These are phyloP conservation scores for Coregonus ussuriensis DNA, from an alignment of 2,797 vertebrate species.

Conservation along the genomic window DNA sequence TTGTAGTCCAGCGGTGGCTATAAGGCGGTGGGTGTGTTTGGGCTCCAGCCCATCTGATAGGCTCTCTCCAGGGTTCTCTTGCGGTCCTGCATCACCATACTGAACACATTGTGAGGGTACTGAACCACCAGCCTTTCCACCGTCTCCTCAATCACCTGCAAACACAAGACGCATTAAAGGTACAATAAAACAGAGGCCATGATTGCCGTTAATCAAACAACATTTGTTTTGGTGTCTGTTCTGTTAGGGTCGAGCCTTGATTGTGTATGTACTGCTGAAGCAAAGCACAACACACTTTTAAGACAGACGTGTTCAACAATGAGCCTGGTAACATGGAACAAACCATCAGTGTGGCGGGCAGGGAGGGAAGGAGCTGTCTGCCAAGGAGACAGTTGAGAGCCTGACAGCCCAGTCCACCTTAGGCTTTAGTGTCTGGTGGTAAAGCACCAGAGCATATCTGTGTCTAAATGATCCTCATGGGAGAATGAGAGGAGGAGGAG, in stretches of 20 bases:
- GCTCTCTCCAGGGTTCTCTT: slow-evolving; percentile 97
- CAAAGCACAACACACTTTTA: not conserved
- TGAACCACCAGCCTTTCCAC: slow-evolving; percentile 96
- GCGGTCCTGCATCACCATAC: slow-evolving; percentile 98
- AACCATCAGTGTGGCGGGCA: not conserved
- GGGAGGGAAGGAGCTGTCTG: not conserved
- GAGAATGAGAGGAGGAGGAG: not conserved
- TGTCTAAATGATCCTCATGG: not conserved
- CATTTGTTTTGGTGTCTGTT: not conserved
- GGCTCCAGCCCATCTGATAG: slow-evolving; percentile 99
- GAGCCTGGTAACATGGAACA: not conserved
- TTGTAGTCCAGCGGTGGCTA: slow-evolving; percentile 69
- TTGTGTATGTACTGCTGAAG: not conserved
- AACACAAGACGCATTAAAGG: slow-evolving; percentile 23
- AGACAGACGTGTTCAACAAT: not conserved
- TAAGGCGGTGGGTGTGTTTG: slow-evolving; percentile 87
- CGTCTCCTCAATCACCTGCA: slow-evolving; percentile 93
- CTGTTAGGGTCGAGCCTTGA: not conserved
- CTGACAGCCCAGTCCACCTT: not conserved
- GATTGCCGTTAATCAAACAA: not conserved
- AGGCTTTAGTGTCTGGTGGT: not conserved
- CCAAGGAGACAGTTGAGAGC: not conserved
- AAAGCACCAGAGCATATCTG: not conserved
- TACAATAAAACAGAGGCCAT: not conserved
- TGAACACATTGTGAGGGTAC: slow-evolving; percentile 97